These are phyloP conservation scores for Colletes latitarsis DNA, from an alignment of 1,140 invertebrate genomes.

Conservation along the genomic window DNA sequence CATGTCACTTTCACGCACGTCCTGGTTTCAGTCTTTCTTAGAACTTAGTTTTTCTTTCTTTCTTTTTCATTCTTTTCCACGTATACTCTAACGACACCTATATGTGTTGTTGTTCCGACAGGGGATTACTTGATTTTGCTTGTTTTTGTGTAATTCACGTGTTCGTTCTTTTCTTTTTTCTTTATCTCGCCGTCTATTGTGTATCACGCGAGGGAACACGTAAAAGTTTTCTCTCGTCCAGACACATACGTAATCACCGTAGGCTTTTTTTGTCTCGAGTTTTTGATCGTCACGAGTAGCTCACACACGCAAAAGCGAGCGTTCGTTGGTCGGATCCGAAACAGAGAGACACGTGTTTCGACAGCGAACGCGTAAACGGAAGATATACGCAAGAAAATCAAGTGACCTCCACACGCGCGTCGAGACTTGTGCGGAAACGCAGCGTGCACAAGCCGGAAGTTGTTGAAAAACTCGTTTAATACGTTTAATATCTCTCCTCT, in stretches of 20 bases:
- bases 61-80: not conserved
- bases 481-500: not conserved
- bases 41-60: slow-evolving; percentile 1
- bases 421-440: slow-evolving; percentile 35
- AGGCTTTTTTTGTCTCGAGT: slow-evolving; percentile 24
- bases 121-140: slow-evolving; percentile 78
- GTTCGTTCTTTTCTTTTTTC: slow-evolving; percentile 58
- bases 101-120: slow-evolving; percentile 62
- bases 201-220: slow-evolving; percentile 37
- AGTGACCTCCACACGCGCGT: slow-evolving; percentile 64
- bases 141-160: slow-evolving; percentile 59
- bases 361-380: not conserved
- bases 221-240: not conserved
- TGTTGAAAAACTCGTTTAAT: not conserved
- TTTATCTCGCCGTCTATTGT: slow-evolving; percentile 53
- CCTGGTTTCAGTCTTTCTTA: slow-evolving; percentile 26
- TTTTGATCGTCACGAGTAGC: slow-evolving; percentile 27
- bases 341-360: not conserved
- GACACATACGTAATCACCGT: slow-evolving; percentile 16
- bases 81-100: slow-evolving; percentile 18
- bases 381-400: slow-evolving; percentile 67
- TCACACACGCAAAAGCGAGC: not conserved
- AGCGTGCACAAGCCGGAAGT: slow-evolving; percentile 5
- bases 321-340: not conserved
- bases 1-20: slow-evolving; percentile 40